Conservation (phyloP, 2,113 vertebrate species). For the Mobula birostris region DNA sequence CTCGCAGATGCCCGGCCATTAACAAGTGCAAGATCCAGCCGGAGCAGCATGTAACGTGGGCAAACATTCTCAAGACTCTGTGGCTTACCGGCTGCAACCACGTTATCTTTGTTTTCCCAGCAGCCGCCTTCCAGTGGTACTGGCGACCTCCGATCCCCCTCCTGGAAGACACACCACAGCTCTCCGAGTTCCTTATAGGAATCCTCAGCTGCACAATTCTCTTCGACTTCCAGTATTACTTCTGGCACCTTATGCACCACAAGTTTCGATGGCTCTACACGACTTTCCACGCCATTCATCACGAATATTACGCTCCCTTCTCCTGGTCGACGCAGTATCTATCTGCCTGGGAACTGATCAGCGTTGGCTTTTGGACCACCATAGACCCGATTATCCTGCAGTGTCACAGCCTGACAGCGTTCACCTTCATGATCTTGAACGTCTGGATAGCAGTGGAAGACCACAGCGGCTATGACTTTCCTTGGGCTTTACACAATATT, state of each 20-base stretch:
- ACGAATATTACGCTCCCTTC: constrained; percentile 64
- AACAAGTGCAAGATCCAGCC: constrained; percentile 61
- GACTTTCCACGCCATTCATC: constrained; percentile 66
- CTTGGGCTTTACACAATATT: constrained; percentile 62
- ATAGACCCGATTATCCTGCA: constrained; percentile 61
- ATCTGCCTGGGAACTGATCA: constrained; percentile 66
- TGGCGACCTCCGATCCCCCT: constrained; percentile 62
- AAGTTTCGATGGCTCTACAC: constrained; percentile 62
- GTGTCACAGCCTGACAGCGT: constrained; percentile 65
- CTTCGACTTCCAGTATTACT: constrained; percentile 70
- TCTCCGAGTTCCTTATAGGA: constrained; percentile 58
- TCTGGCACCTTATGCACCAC: constrained; percentile 68
- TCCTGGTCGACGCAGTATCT: constrained; percentile 67
- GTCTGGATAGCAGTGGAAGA: constrained; percentile 66
- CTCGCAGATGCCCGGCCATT: constrained; percentile 57
- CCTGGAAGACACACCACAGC: constrained; percentile 54
- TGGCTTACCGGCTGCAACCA: constrained; percentile 62
- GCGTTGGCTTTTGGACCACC: constrained; percentile 64
- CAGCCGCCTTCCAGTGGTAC: constrained; percentile 63
- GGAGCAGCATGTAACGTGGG: constrained; percentile 52
- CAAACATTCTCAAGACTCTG: constrained; percentile 56
- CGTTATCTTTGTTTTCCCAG: constrained; percentile 63
- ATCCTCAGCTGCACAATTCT: constrained; percentile 63
- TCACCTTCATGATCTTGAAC: constrained; percentile 68
- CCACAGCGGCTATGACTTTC: constrained; percentile 68